Percentiles rank a stretch among this genome's conserved stretches.
Evolutionary conservation across 2,113 vertebrate genomes (phyloP).

Genomic region (Rousettus leschenaultii): DNA sequence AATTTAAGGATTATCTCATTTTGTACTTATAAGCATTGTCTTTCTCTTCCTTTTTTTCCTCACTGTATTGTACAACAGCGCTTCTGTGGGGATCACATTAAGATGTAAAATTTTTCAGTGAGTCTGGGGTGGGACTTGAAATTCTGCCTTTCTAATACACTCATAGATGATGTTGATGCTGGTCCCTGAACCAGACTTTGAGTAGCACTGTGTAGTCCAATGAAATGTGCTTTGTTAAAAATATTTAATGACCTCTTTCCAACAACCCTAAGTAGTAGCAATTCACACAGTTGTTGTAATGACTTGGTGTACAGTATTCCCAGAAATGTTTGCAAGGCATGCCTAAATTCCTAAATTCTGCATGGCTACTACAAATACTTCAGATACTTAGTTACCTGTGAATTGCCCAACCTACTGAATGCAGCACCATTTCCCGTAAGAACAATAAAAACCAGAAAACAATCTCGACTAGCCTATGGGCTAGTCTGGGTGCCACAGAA

Average conservation of each 20-base stretch:
- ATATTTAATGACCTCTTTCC: background rate
- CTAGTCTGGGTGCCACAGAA: background rate
- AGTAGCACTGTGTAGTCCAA: background rate
- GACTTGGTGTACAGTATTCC: background rate
- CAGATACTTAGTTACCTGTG: background rate
- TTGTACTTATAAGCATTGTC: background rate
- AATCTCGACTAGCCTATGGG: background rate
- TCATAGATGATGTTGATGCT: background rate
- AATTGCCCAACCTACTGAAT: background rate
- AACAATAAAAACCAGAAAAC: background rate
- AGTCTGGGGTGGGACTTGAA: background rate
- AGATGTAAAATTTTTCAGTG: background rate
- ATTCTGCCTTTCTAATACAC: background rate
- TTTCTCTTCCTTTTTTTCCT: background rate
- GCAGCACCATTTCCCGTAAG: background rate
- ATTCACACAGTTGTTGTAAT: background rate
- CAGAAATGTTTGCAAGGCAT: background rate
- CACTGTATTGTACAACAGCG: background rate
- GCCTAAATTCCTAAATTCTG: background rate
- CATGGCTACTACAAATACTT: background rate
- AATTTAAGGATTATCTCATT: background rate
- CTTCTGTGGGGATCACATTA: background rate
- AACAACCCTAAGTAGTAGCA: background rate
- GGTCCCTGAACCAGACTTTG: no score
- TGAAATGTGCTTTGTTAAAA: background rate